Evolutionary conservation across 2,888 invertebrate species (phyloP), one percentile per base, ranked within the genome.

Genomic region (Pseudococcus viburni): DNA sequence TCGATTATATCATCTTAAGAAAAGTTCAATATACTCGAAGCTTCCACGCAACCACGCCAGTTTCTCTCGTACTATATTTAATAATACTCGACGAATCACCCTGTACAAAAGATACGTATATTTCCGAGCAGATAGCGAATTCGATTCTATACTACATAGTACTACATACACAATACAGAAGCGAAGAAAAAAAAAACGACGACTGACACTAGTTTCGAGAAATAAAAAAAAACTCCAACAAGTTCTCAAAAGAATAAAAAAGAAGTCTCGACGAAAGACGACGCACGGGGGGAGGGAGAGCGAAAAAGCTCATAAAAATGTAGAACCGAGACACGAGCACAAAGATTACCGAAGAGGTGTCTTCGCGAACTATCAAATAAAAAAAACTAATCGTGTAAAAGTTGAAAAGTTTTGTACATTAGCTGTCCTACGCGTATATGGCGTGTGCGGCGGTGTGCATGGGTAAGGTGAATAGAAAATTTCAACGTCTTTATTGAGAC

Each of bases 381-480:
- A 26, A 26, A 68, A 68, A 68, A 68, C 68, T 68, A 68, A 68
- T 68, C 68, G 68, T 68, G 68, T 68, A 68, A 68, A 68, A 68
- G 68, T 68, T 68, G 68, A 68, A 68, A 68, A 68, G 68, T 68
- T 68, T 68, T 68, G 26, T 26, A 68, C 68, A 68, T 68, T 68
- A 68, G 68, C 26, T 68, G 26, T 68, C 55, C 11, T 68, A 26
- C 26, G 11, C 26, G 26, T 68, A 68, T 26, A 26, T 17, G 22
- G 26, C 4, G 26, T 68, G 26, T 68, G 26, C 26, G 68, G 26
- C 0, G 26, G 12, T 26, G 68, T 26, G 22, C 9, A 11, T 8
- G 68, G 22, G 4, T 51, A 73, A 80, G 42, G 77, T 80, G 77
- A 80, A 80, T 80, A 80, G 39, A n/a, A 80, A 80, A 80, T 80